A percentile compares a stretch with the other conserved stretches of the same genome.
These are phyloP conservation scores for Antechinus flavipes DNA, from an alignment of 2,113 vertebrate genomes.

Conservation along the genomic window DNA sequence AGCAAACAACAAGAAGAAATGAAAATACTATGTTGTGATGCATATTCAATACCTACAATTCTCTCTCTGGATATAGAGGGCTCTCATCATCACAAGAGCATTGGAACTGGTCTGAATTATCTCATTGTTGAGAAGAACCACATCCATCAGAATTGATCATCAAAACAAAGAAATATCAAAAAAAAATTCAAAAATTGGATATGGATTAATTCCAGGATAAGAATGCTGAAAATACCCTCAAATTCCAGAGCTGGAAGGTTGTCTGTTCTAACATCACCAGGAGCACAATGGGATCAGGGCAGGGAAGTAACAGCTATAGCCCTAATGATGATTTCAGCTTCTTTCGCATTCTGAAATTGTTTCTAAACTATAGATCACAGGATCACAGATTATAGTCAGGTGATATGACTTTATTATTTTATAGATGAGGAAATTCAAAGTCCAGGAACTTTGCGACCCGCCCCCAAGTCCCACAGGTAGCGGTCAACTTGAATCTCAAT, in stretches of 20 bases:
- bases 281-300: background rate
- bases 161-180: slow-evolving; percentile 15
- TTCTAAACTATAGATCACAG: background rate
- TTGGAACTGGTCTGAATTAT: too few species aligned
- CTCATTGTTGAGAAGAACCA: too few species aligned
- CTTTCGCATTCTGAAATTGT: background rate
- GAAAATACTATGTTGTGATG: too few species aligned
- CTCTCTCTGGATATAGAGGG: too few species aligned
- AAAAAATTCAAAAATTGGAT: background rate
- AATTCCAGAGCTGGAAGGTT: background rate
- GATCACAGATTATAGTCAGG: background rate
- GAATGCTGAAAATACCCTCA: background rate
- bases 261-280: background rate
- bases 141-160: too few species aligned
- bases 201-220: slow-evolving; percentile 17
- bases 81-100: too few species aligned
- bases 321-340: background rate
- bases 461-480: background rate
- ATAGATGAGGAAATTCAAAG: background rate
- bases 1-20: too few species aligned
- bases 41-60: too few species aligned
- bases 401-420: background rate
- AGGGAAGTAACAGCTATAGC: background rate
- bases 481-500: background rate
- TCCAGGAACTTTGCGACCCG: background rate